Base-by-base conservation (phyloP, 2,113 vertebrate species). In the Coregonus clupeaformis region DNA sequence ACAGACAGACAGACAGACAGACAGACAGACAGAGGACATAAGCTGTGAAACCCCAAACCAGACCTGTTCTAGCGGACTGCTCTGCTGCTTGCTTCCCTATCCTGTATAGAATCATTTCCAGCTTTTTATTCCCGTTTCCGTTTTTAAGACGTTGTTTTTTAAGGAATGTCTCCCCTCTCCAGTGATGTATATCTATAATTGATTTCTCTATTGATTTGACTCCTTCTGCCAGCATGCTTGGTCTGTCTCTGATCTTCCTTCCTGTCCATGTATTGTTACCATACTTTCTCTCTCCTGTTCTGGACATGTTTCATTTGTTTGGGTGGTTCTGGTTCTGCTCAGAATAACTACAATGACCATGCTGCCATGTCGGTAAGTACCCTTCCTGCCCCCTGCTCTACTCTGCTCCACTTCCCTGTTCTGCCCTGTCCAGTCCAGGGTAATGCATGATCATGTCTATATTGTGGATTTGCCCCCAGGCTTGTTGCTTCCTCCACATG, bases 271-370 rank as follows among this genome's bases (percentile, higher is more conserved):
- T 94, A 93, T 93, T 93, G 82, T 93, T 94, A 87, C 92, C 91
- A 90, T 91, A 83, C 91, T 91, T 94, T 90, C 92, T 95, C 52
- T 22, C 64, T 70, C 42, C 76, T 42, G 72, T 74, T 68, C 90
- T 89, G 85, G 92, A 91, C 88, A 91, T 92, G 93, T 94, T 94
- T 91, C 89, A 83, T 93, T 88, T 92, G 94, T 94, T 94, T 91
- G 91, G 86, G 90, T 94, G 91, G 93, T 52, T 49, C 47, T 94
- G 77, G 85, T 77, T 95, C 93, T 92, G 89, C 95, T 95, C 95
- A 97, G 96, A 97, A 94, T 95, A 97, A 96, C 95, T 96, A 94
- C 96, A 96, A 91, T 96, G 96, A 97, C 94, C 95, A 98, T 92
- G 94, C 94, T 78, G 95, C 96, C 74, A 97, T 98, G 96, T 96